A percentile compares a stretch with the other conserved stretches of the same genome.
These are phyloP conservation scores for Apteryx mantelli DNA, from an alignment of 2,113 vertebrate species.

Conservation along the genomic window DNA sequence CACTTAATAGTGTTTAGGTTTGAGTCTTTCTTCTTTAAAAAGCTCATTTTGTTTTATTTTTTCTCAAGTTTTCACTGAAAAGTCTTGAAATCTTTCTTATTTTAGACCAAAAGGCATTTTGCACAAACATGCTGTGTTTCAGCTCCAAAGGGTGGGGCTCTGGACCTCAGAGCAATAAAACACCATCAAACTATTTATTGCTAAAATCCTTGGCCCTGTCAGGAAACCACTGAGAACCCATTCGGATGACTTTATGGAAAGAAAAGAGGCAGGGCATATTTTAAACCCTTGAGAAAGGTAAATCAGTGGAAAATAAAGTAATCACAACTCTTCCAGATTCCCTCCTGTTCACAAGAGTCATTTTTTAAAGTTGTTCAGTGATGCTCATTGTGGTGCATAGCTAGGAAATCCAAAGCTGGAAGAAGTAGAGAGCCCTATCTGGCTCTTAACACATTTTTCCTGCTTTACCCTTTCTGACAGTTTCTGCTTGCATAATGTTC, in stretches of 20 bases:
- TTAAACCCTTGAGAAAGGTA: not conserved
- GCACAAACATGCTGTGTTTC: not conserved
- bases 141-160: not conserved
- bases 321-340: not conserved
- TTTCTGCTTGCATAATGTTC: rapidly evolving
- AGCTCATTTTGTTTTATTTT: not conserved
- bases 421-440: not conserved
- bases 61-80: not conserved
- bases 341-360: not conserved
- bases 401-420: not conserved
- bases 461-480: not conserved
- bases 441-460: not conserved
- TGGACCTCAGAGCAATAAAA: not conserved
- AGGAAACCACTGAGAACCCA: not conserved
- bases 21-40: not conserved
- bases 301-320: not conserved
- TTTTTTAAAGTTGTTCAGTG: not conserved
- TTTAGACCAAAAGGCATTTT: not conserved
- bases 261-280: not conserved
- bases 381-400: not conserved
- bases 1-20: not conserved
- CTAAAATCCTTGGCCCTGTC: not conserved
- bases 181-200: not conserved
- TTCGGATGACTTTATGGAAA: not conserved
- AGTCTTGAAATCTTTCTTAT: not conserved